phyloP scores from a whole-genome alignment of 1,140 invertebrate species.

The Gryllus bimaculatus region DNA sequence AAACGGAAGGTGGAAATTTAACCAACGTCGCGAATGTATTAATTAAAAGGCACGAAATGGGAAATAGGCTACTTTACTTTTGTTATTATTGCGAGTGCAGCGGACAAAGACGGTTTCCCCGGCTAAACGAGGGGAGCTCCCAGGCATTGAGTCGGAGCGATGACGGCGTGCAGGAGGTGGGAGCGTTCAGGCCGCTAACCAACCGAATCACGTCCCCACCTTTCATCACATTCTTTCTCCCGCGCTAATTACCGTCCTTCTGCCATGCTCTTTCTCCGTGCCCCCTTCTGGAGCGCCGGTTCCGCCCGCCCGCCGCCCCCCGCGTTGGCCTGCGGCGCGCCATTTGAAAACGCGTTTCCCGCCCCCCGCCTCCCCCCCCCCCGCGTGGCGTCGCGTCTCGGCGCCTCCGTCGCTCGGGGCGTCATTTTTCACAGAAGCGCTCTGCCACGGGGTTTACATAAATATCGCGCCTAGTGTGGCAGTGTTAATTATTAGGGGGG shows the following conservation, averaged over 20 bases:
- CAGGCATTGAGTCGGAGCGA: not conserved
- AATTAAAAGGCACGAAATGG: not conserved
- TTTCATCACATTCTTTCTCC: not conserved
- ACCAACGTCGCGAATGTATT: not conserved
- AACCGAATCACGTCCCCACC: constrained; percentile 2
- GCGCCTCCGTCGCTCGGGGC: not conserved
- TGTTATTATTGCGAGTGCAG: not conserved
- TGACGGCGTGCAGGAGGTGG: not conserved
- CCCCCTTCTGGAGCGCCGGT: not conserved
- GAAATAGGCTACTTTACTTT: not conserved
- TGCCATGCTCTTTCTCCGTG: not conserved
- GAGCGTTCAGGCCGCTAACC: not conserved
- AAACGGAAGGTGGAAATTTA: not conserved
- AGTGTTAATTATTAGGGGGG: constrained; percentile 19
- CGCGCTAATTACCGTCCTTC: not conserved
- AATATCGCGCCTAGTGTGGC: constrained; percentile 17
- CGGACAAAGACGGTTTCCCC: not conserved
- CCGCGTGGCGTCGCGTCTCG: not conserved
- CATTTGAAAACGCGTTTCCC: not conserved
- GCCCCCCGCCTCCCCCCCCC: not conserved
- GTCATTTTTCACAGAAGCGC: not conserved
- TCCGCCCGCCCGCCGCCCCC: no score
- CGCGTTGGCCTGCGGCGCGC: not conserved
- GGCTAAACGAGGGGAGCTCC: not conserved
- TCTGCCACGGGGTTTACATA: constrained; percentile 10